phyloP scores from a whole-genome alignment of 1,140 invertebrate species.

The Fopius arisanus region DNA sequence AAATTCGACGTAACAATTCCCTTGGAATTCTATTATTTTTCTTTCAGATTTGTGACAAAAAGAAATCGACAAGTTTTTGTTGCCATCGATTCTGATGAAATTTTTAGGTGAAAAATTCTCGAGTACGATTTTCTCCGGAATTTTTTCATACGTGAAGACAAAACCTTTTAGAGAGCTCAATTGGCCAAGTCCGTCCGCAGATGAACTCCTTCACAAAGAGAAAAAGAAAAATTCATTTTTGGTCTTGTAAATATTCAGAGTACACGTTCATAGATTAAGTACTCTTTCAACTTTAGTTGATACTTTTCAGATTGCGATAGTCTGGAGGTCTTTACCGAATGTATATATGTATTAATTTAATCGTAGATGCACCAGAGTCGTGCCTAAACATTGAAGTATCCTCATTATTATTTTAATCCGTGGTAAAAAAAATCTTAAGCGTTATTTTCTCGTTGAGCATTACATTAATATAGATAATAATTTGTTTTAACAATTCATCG shows the following conservation, averaged over 20 bases:
- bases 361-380: constrained; percentile 13
- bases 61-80: too few relatives aligned
- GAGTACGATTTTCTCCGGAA: background rate
- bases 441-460: constrained; percentile 1
- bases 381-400: constrained; percentile 22
- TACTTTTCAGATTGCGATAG: background rate
- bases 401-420: background rate
- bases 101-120: background rate
- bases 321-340: constrained; percentile 11
- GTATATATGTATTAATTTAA: constrained; percentile 32
- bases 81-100: too few relatives aligned
- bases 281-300: background rate
- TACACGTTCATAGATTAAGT: background rate
- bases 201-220: background rate
- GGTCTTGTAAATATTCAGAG: constrained; percentile 13
- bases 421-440: background rate
- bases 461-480: background rate
- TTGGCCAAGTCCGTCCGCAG: constrained; percentile 61
- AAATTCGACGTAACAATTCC: too few relatives aligned
- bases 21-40: too few relatives aligned
- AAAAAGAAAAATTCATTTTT: background rate
- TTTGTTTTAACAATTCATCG: background rate
- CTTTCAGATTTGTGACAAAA: too few relatives aligned
- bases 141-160: constrained; percentile 19
- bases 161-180: constrained; percentile 39